Conservation (phyloP, 2,888 invertebrate genomes). For the Nomada ferruginata region DNA sequence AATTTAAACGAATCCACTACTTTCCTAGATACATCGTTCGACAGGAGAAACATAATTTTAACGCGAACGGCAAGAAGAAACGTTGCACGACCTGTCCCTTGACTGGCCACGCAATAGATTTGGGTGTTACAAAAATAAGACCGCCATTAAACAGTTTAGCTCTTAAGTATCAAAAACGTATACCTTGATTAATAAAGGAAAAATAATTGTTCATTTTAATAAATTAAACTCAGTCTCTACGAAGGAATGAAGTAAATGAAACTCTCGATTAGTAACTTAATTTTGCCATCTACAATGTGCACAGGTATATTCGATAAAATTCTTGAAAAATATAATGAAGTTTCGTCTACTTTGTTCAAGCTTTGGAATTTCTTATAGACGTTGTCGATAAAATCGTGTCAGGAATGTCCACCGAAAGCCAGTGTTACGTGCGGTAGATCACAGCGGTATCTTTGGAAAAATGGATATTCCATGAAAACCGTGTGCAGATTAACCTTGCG, state of each 20-base stretch:
- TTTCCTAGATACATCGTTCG: conserved; percentile 76
- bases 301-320: too few relatives aligned
- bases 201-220: neutral
- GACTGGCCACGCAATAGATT: conserved; percentile 78
- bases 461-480: neutral
- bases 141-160: conserved; percentile 75
- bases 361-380: conserved; percentile 4
- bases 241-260: conserved; percentile 2
- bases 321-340: too few relatives aligned
- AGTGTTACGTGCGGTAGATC: neutral
- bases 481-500: neutral
- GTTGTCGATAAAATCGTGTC: conserved; percentile 1
- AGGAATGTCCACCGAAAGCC: neutral
- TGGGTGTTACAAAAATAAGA: conserved; percentile 72
- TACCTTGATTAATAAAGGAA: conserved; percentile 17
- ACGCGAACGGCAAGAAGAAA: conserved; percentile 64
- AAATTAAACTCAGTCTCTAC: neutral
- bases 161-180: conserved; percentile 73
- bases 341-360: neutral
- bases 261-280: neutral
- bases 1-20: conserved; percentile 77
- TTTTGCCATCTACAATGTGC: neutral
- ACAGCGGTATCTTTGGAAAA: neutral
- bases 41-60: conserved; percentile 68
- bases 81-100: conserved; percentile 74